Base-by-base conservation (phyloP, 2,797 vertebrate species). In the Ataeniobius toweri region DNA sequence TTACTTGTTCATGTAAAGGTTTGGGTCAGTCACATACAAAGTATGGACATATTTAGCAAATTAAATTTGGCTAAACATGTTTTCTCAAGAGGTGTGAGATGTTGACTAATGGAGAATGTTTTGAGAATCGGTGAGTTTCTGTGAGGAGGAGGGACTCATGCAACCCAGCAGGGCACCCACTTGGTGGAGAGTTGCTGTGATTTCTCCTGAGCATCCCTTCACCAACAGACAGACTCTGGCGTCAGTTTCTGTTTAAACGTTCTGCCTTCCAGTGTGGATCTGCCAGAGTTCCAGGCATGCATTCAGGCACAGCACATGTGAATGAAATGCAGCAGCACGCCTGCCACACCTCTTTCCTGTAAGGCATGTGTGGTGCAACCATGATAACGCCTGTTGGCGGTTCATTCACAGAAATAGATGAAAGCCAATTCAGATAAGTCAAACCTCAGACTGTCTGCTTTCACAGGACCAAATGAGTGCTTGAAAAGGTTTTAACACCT, bases 321-420 rank as follows among this genome's bases (percentile, higher is more conserved):
- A 70, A 89, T 85, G 71, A 87, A 89, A 92, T 92, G 92, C 89
- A 77, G 85, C 28, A 83, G 80, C 86, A 86, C 82, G 86, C 73
- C 79, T 74, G 83, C 84, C 85, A 88, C 87, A n/a, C 89, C 81
- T 78, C 83, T 80, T 59, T 61, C 63, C 72, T 31, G 39, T 75
- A 58, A 68, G 72, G 84, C 68, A 69, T 88, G 78, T 88, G 80
- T 85, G 89, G 22, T 8, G 90, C 91, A 82, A 81, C 93, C 87
- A 93, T 92, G 79, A 90, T 68, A 86, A 93, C 86, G 67, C 70
- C 26, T 61, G 77, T 67, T 36, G 24, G 79, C 50, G 61, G 77
- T 89, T 83, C 84, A 81, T 86, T 88, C 87, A 89, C 77, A 69
- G 80, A 77, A 63, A 67, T 26, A 20, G 83, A 82, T 82, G 79